Evolutionary conservation across 2,797 vertebrate species (phyloP).

Genomic region (Crypturellus tataupa): DNA sequence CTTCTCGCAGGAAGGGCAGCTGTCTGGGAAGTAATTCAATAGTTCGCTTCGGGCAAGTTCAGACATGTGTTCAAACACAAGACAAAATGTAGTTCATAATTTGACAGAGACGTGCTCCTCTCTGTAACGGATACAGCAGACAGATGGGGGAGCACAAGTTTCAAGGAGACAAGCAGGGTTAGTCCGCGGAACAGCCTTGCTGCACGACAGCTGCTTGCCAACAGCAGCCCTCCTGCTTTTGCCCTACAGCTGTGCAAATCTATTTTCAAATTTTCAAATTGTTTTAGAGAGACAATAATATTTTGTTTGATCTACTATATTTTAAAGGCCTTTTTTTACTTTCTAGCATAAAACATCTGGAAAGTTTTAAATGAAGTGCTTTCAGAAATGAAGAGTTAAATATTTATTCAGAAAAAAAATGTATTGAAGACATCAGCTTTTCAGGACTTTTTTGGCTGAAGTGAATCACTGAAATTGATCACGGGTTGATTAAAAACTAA

Average conservation of each 20-base stretch:
- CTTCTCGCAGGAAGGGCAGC: conserved; percentile 44
- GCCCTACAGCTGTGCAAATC: conserved; percentile 43
- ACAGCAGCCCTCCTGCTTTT: conserved; percentile 13
- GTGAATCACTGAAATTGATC: neutral
- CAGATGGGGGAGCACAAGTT: conserved; percentile 73
- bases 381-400: conserved; percentile 4
- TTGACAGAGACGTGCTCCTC: neutral
- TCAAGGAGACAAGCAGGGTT: conserved; percentile 45
- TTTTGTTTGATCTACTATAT: neutral
- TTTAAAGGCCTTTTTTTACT: neutral
- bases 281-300: neutral
- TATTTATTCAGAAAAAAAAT: conserved; percentile 7
- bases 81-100: conserved; percentile 46
- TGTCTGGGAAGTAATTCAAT: conserved; percentile 44
- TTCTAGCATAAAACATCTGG: neutral
- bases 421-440: neutral
- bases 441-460: neutral
- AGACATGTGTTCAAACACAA: conserved; percentile 54
- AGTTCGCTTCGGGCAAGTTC: conserved; percentile 43
- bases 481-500: neutral
- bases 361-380: neutral
- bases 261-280: conserved; percentile 5
- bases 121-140: conserved; percentile 53
- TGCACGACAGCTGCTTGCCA: conserved; percentile 49
- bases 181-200: neutral